Base-by-base conservation (phyloP, 2,797 vertebrate species). In the Eulemur albifrons region DNA sequence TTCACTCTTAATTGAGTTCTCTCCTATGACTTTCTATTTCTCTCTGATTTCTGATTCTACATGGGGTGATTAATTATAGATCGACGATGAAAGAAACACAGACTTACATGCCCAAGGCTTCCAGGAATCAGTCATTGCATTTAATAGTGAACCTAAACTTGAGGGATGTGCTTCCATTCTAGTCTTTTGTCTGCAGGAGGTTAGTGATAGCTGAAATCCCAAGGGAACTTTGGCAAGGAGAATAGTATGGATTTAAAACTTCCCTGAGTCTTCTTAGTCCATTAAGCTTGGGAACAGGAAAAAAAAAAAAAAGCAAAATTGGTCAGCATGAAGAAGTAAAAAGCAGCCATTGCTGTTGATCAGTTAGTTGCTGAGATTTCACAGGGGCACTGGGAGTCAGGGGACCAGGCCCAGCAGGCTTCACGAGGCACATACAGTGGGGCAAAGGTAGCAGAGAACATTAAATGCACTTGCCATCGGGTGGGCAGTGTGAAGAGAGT, bases 21-120 rank as follows among this genome's bases (percentile, higher is more conserved):
- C 35, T 89, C 93, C 83, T 21, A 54, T 69, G 82, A 80, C 40
- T 93, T 95, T 72, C 57, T 82, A 40, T 86, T 76, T 96, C 59
- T 80, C 27, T 82, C 40, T 52, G 14, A 73, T 95, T 89, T 91
- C 4, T 93, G 92, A 61, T 80, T 94, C 50, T 90, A 72, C 5
- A 9, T 23, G 77, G 11, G 6, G 7, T 85, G 70, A 94, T 94
- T 72, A 87, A 45, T 94, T 94, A 83, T 35, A 80, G 80, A 80
- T 40, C 40, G 50, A 81, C 52, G 87, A 32, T 38, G 82, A 94
- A 90, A 90, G 48, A 79, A 95, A 91, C 45, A 57, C 0, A 45
- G 63, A 35, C n/a, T 59, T 57, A 23, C 9, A 80, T n/a, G 50
- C 1, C 38, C 14, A 38, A 40, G 20, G 25, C 38, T 91, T 86